Conservation (phyloP, 2,797 vertebrate genomes). For the Rhincodon typus region DNA sequence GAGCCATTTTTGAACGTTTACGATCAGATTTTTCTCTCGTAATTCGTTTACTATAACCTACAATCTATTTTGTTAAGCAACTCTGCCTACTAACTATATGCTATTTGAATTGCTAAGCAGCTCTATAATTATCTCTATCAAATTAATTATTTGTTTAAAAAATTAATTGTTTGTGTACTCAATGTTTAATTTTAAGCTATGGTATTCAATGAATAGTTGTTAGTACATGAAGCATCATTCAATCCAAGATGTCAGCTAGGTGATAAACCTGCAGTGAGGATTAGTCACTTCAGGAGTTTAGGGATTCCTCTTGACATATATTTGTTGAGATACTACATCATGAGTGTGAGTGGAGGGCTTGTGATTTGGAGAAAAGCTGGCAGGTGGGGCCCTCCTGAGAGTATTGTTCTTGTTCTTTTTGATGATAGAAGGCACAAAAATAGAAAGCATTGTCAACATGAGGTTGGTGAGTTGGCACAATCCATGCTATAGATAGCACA, state of each 20-base stretch:
- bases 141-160: too few species aligned
- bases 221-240: not conserved
- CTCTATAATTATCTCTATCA: not conserved
- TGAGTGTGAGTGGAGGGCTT: not conserved
- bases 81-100: not conserved
- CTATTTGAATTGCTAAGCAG: not conserved
- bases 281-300: not conserved
- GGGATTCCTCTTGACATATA: not conserved
- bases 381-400: not conserved
- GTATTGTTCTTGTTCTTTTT: not conserved
- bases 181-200: not conserved
- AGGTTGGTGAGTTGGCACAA: not conserved
- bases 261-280: not conserved
- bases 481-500: not conserved
- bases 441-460: not conserved
- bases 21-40: constrained; percentile 55
- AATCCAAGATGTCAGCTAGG: not conserved
- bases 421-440: not conserved
- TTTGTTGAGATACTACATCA: not conserved
- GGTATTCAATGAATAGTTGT: not conserved
- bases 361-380: not conserved
- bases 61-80: not conserved
- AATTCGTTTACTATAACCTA: constrained; percentile 58
- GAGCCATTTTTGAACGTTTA: constrained; percentile 62
- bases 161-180: not conserved